Conservation (phyloP, 2,113 vertebrate genomes). For the Polypterus senegalus region DNA sequence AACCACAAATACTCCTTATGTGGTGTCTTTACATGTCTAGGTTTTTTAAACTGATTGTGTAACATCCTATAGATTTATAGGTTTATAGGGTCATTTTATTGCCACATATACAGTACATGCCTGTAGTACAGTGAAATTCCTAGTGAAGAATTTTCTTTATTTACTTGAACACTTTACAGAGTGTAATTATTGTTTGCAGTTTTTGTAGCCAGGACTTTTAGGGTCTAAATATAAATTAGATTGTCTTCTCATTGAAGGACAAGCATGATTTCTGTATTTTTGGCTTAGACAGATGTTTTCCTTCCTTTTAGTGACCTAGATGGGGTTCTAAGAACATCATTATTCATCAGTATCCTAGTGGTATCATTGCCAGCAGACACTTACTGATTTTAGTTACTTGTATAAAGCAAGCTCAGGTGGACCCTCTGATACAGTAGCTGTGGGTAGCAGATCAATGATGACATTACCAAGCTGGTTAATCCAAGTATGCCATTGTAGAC, state of each 20-base stretch:
- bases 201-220: too few relatives aligned
- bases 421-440: conserved; percentile 71
- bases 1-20: too few relatives aligned
- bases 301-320: conserved; percentile 63
- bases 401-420: conserved; percentile 81
- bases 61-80: too few relatives aligned
- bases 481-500: too few relatives aligned
- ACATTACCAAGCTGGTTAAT: conserved; percentile 80
- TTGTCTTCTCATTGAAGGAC: conserved; percentile 41
- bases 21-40: too few relatives aligned
- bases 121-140: too few relatives aligned
- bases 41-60: too few relatives aligned
- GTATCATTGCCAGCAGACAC: conserved; percentile 72
- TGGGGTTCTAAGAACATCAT: conserved; percentile 73
- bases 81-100: too few relatives aligned
- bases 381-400: conserved; percentile 76
- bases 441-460: conserved; percentile 77
- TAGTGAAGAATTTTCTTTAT: too few relatives aligned
- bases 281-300: conserved; percentile 68
- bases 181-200: too few relatives aligned
- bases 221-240: not conserved
- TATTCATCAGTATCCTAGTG: conserved; percentile 76
- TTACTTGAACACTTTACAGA: too few relatives aligned
- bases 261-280: conserved; percentile 62
- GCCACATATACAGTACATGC: too few relatives aligned